A percentile compares a stretch with the other conserved stretches of the same genome.
These are phyloP conservation scores for Drosophila leonis DNA, from an alignment of 2,888 invertebrate genomes.

Conservation along the genomic window DNA sequence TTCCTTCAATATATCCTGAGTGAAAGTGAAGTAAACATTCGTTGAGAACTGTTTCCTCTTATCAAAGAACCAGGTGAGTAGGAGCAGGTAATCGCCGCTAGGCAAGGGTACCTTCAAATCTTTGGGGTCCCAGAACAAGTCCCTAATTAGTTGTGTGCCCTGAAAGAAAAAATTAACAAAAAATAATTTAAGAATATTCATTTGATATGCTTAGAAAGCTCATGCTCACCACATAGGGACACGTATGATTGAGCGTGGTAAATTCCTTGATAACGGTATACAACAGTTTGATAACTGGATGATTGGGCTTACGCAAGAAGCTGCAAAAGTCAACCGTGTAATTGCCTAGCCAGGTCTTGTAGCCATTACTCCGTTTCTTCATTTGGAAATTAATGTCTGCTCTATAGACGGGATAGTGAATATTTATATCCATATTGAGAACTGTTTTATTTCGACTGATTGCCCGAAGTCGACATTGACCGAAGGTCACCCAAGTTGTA, in stretches of 20 bases:
- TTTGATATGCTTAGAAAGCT: neutral
- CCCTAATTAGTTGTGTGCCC: conserved; percentile 19
- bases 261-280: conserved; percentile 7
- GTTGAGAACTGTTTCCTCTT: neutral
- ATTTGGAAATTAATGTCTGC: neutral
- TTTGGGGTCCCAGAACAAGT: conserved; percentile 26
- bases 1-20: neutral
- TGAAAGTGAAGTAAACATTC: conserved; percentile 9
- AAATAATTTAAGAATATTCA: neutral
- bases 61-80: neutral
- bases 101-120: conserved; percentile 1
- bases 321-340: conserved; percentile 11
- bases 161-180: neutral
- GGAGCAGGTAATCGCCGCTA: conserved; percentile 7
- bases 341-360: conserved; percentile 20
- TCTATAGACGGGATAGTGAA: neutral
- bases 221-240: conserved; percentile 36
- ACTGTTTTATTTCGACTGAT: neutral
- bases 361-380: conserved; percentile 28
- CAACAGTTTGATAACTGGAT: conserved; percentile 15
- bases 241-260: conserved; percentile 37
- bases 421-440: neutral
- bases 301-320: neutral
- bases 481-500: neutral
- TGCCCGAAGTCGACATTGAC: neutral